Conservation (phyloP, 1,140 invertebrate species). For the Drosophila sucinea region DNA sequence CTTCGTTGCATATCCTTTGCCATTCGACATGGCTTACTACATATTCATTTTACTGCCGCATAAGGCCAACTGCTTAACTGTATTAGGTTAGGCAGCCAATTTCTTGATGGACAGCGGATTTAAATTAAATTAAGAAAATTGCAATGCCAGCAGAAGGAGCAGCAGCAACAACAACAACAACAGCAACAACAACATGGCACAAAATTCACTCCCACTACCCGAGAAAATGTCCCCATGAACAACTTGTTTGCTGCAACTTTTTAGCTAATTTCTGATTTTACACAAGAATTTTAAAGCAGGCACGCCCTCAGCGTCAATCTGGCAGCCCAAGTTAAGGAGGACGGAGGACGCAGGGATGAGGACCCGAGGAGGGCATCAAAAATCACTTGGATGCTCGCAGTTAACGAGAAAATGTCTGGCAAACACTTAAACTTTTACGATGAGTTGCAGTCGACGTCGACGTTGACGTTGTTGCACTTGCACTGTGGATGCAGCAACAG, state of each 20-base stretch:
- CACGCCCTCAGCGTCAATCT: slow-evolving; percentile 13
- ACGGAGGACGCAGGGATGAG: slow-evolving; percentile 34
- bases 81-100: slow-evolving; percentile 39
- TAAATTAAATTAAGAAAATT: slow-evolving; percentile 73
- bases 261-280: slow-evolving; percentile 76
- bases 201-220: not conserved
- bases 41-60: slow-evolving; percentile 52
- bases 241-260: slow-evolving; percentile 66
- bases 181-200: slow-evolving; percentile 30
- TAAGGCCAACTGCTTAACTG: slow-evolving; percentile 49
- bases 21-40: slow-evolving; percentile 37
- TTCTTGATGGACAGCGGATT: slow-evolving; percentile 52
- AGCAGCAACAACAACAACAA: slow-evolving; percentile 18
- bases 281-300: slow-evolving; percentile 64
- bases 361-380: slow-evolving; percentile 46
- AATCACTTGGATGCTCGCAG: slow-evolving; percentile 68
- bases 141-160: slow-evolving; percentile 31
- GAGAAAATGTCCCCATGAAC: slow-evolving; percentile 52
- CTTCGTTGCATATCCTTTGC: slow-evolving; percentile 19
- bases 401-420: slow-evolving; percentile 79
- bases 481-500: slow-evolving; percentile 29
- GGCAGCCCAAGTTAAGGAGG: not conserved
- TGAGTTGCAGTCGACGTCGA: slow-evolving; percentile 55
- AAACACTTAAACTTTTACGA: slow-evolving; percentile 79
- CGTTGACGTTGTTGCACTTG: slow-evolving; percentile 3